phyloP scores from a whole-genome alignment of 2,888 invertebrate genomes.

The Bombylius major region DNA sequence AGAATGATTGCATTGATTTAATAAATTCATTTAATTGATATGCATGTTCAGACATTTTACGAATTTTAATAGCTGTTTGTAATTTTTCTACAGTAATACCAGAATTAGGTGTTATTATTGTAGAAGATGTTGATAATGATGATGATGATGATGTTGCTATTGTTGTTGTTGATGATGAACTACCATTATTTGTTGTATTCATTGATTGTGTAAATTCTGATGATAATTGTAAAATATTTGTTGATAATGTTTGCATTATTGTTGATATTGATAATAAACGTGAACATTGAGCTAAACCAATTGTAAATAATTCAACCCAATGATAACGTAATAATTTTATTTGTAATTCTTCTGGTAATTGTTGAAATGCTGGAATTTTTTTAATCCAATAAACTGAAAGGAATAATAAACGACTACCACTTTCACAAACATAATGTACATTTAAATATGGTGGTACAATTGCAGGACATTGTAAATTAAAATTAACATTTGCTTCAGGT shows the following conservation, averaged over 20 bases:
- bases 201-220: slow-evolving; percentile 17
- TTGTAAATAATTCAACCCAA: slow-evolving; percentile 85
- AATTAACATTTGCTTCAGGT: slow-evolving; percentile 54
- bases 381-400: slow-evolving; percentile 83
- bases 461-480: slow-evolving; percentile 62
- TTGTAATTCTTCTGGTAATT: slow-evolving; percentile 71
- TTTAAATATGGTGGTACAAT: slow-evolving; percentile 82
- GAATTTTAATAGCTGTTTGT: slow-evolving; percentile 54
- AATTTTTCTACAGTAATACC: slow-evolving; percentile 48
- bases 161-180: neutral
- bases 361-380: slow-evolving; percentile 69
- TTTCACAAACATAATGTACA: slow-evolving; percentile 90
- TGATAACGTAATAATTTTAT: slow-evolving; percentile 70
- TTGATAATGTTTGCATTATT: slow-evolving; percentile 63
- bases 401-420: slow-evolving; percentile 82
- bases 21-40: slow-evolving; percentile 74
- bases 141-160: slow-evolving; percentile 21
- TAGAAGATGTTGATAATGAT: neutral
- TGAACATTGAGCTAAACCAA: slow-evolving; percentile 81
- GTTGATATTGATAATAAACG: slow-evolving; percentile 63
- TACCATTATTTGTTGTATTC: neutral
- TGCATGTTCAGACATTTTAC: slow-evolving; percentile 66
- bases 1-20: slow-evolving; percentile 55
- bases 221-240: slow-evolving; percentile 41
- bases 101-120: slow-evolving; percentile 20